These are phyloP conservation scores for Condylostylus longicornis DNA, from an alignment of 1,140 invertebrate species.

Conservation along the genomic window DNA sequence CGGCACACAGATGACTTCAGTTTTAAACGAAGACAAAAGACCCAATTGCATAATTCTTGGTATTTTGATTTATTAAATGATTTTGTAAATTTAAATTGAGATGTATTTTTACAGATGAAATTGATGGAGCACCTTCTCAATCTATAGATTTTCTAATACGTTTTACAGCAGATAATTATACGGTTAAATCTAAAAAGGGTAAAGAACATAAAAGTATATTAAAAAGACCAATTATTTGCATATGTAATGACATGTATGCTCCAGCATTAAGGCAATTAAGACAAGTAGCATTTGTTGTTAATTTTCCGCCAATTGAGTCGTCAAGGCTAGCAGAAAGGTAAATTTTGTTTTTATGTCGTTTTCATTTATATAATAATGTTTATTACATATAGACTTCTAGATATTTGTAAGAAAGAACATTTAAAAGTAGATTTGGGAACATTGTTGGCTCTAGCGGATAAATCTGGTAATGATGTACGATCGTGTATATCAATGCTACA, in stretches of 20 bases:
- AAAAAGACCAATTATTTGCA: conserved; percentile 81
- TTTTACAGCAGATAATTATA: conserved; percentile 50
- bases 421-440: conserved; percentile 55
- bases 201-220: conserved; percentile 38
- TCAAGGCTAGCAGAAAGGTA: conserved; percentile 44
- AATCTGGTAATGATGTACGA: conserved; percentile 73
- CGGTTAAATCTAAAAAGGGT: conserved; percentile 39
- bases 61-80: conserved; percentile 14
- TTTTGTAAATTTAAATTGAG: not conserved
- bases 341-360: not conserved
- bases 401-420: conserved; percentile 52
- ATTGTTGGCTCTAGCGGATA: conserved; percentile 60
- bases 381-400: conserved; percentile 33
- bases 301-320: conserved; percentile 50
- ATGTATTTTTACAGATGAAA: conserved; percentile 58
- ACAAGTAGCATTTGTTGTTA: conserved; percentile 58
- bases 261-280: conserved; percentile 61
- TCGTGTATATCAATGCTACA: conserved; percentile 76
- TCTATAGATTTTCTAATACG: conserved; percentile 78
- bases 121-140: conserved; percentile 76
- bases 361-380: conserved; percentile 1
- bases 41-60: conserved; percentile 87
- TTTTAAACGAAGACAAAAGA: conserved; percentile 58
- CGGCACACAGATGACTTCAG: conserved; percentile 80
- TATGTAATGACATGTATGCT: conserved; percentile 89